Evolutionary conservation across 2,113 vertebrate species (phyloP), one percentile per base, ranked within the genome.

Genomic region (Tetrao urogallus): DNA sequence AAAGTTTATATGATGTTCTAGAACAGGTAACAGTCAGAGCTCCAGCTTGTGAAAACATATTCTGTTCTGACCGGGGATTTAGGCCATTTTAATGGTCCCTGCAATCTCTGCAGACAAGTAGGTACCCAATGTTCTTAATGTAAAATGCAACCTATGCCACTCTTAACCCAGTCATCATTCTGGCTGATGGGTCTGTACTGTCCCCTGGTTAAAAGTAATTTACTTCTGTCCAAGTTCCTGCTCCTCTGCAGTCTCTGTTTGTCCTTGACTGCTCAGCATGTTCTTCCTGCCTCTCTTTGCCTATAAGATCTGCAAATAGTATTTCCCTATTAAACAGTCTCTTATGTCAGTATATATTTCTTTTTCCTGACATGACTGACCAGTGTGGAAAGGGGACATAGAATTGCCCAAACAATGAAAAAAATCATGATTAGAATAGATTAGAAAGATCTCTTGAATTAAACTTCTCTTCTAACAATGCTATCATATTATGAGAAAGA

Each of bases 181-280:
- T 84, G 67, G 32, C 6, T 36, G 7, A 17, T 20, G 28, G n/a
- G 17, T 57, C 74, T 89, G 11, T 27, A 70, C 27, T 27, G 36
- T 52, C 36, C 6, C 20, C 36, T 70, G 20, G 32, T 57, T 75
- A 80, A 60, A 60, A 11, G 50, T n/a, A 63, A 70, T 27, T 18
- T 43, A 18, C 10, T 69, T 79, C 34, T 79, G 38, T 25, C 18
- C 38, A 36, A 36, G 30, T 47, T 8, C 10, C 28, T 70, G 56
- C 21, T 75, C 22, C 45, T 47, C 18, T 45, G 65, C 21, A 61
- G 60, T 27, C 19, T 67, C 15, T 87, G 10, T 13, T n/a, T 82
- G 47, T 42, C n/a, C 28, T 64, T 84, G 25, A 30, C 43, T n/a
- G 54, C 8, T 6, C 3, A 2, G 56, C 0, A 0, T 54, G 7